These are phyloP conservation scores for Xyliphius kryptos DNA, from an alignment of 2,113 vertebrate species.

Conservation along the genomic window DNA sequence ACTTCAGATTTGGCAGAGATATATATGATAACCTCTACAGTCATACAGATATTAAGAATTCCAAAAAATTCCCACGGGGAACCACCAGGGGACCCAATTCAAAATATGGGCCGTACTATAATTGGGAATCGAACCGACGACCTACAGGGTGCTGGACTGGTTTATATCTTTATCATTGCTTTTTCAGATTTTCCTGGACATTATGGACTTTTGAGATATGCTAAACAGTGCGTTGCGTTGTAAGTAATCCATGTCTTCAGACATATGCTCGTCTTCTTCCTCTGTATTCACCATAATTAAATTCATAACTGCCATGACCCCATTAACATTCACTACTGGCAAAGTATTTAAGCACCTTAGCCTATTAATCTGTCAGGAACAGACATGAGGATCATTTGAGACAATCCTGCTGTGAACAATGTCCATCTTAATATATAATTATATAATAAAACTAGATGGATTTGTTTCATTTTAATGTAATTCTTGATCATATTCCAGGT, in stretches of 20 bases:
- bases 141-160: too few relatives aligned
- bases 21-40: too few relatives aligned
- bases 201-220: not conserved
- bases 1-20: too few relatives aligned
- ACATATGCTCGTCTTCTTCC: not conserved
- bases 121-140: too few relatives aligned
- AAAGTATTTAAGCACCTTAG: conserved; percentile 9
- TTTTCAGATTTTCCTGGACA: too few relatives aligned
- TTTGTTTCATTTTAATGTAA: conserved; percentile 17
- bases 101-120: too few relatives aligned
- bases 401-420: conserved; percentile 20
- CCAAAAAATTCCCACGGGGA: too few relatives aligned
- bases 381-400: conserved; percentile 13
- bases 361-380: conserved; percentile 20
- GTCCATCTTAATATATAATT: conserved; percentile 6
- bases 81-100: too few relatives aligned
- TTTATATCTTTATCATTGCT: too few relatives aligned
- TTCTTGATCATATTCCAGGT: conserved; percentile 15
- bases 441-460: conserved; percentile 16
- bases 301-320: conserved; percentile 3
- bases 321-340: conserved; percentile 12
- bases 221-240: not conserved
- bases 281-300: not conserved
- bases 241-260: not conserved
- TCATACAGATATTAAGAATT: too few relatives aligned